Base-by-base conservation (phyloP, 2,888 invertebrate genomes). In the Epirrita christyi region DNA sequence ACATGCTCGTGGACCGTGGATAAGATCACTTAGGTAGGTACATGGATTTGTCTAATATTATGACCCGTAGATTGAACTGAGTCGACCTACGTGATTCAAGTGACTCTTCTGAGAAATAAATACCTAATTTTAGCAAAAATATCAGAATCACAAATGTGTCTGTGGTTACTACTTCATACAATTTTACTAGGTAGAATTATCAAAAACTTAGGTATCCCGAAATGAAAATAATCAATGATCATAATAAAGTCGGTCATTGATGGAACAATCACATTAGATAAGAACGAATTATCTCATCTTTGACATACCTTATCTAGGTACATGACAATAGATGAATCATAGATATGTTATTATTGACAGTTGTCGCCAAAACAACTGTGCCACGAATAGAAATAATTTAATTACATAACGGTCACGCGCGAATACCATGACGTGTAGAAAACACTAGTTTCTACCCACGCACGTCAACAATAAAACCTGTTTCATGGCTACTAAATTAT, bases 361-460 rank as follows among this genome's bases (percentile, higher is more conserved):
- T 34, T 59, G 61, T 64, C 59, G 67, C 66, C 67, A 68, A 67
- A 60, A 60, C 64, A 50, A 66, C 63, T 38, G 54, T 11, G 54
- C 51, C 50, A 47, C 54, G 37, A 67, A 67, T 64, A 64, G 58
- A 54, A 43, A 38, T 47, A 45, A 27, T 38, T n/a, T 13, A 38
- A 32, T 63, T 58, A 68, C 49, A n/a, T 66, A 66, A 68, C 29
- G 32, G 56, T 64, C 67, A 66, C 66, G 66, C 50, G 59, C 45
- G 13, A 42, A 44, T 47, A 47, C 28, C n/a, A 41, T n/a, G 14
- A 29, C 15, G 28, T 13, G 29, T 45, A 9, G 28, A 8, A 44
- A 38, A 52, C 44, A 43, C 34, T 4, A 6, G 40, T 49, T 32
- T 21, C 48, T 38, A 29, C 27, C 36, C 36, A 36, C 9, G 10